Conservation (phyloP, 2,113 vertebrate species). For the Myotis lucifugus region DNA sequence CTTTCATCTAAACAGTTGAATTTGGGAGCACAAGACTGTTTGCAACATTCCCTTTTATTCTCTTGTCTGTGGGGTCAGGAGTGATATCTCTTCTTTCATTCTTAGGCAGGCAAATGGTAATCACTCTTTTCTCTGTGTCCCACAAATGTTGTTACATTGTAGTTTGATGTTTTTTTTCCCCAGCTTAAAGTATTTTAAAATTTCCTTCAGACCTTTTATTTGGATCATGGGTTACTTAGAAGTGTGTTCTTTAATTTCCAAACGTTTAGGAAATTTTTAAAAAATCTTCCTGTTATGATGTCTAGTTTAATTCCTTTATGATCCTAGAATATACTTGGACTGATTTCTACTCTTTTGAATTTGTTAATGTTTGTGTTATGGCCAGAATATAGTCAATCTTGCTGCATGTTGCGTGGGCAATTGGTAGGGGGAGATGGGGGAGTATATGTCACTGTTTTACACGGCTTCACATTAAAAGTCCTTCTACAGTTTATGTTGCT, state of each 20-base stretch:
- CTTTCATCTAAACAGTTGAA: not conserved
- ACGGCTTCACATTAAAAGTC: not conserved
- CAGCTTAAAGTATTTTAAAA: not conserved
- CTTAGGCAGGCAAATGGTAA: not conserved
- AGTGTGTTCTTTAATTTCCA: not conserved
- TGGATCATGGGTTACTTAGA: not conserved
- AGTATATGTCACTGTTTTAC: not conserved
- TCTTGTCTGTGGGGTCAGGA: not conserved
- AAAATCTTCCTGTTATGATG: not conserved
- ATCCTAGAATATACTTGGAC: not conserved
- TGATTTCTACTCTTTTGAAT: not conserved
- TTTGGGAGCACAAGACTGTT: not conserved
- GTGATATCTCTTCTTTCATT: not conserved
- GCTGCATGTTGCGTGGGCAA: not conserved
- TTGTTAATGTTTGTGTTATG: not conserved
- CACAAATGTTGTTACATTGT: not conserved
- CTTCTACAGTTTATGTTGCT: not conserved
- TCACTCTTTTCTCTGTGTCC: not conserved
- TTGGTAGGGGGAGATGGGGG: not conserved
- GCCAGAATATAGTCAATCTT: not conserved
- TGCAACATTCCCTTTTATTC: not conserved
- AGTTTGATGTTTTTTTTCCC: not conserved
- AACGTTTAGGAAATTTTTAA: not conserved
- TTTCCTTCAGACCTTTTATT: not conserved
- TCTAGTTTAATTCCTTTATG: not conserved